phyloP scores from a whole-genome alignment of 2,797 vertebrate species.

The Ataeniobius toweri region DNA sequence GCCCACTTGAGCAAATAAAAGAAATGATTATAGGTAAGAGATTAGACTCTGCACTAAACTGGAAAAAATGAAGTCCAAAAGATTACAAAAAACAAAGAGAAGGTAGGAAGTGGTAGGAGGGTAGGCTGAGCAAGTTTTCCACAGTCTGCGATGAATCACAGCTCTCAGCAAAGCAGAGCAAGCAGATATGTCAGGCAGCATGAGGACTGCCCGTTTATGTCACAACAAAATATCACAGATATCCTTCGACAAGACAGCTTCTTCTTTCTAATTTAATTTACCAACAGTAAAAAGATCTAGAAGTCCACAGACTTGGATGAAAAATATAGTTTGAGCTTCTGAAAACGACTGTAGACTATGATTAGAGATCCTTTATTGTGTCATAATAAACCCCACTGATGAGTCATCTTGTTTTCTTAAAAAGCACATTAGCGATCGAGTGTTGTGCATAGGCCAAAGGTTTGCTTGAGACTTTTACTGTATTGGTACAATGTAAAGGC shows the following conservation, averaged over 20 bases:
- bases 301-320: conserved; percentile 10
- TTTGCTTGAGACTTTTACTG: neutral
- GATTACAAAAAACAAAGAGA: conserved; percentile 21
- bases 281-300: conserved; percentile 26
- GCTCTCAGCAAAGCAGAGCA: conserved; percentile 72
- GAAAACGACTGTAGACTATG: conserved; percentile 18
- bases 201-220: conserved; percentile 68
- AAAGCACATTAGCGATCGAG: conserved; percentile 12
- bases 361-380: conserved; percentile 11
- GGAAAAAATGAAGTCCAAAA: conserved; percentile 18
- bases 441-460: conserved; percentile 1
- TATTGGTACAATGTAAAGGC: neutral
- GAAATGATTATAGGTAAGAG: conserved; percentile 32
- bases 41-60: conserved; percentile 16
- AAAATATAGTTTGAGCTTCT: conserved; percentile 12
- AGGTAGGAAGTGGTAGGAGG: conserved; percentile 39
- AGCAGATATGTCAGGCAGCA: conserved; percentile 74
- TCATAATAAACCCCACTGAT: conserved; percentile 5
- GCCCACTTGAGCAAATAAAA: conserved; percentile 19
- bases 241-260: conserved; percentile 53
- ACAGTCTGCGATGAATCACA: conserved; percentile 75
- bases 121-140: conserved; percentile 64
- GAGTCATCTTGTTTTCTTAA: conserved; percentile 2
- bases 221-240: conserved; percentile 67
- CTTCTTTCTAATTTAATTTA: conserved; percentile 40